These are phyloP conservation scores for Grapholita molesta DNA, from an alignment of 1,140 invertebrate genomes.

Conservation along the genomic window DNA sequence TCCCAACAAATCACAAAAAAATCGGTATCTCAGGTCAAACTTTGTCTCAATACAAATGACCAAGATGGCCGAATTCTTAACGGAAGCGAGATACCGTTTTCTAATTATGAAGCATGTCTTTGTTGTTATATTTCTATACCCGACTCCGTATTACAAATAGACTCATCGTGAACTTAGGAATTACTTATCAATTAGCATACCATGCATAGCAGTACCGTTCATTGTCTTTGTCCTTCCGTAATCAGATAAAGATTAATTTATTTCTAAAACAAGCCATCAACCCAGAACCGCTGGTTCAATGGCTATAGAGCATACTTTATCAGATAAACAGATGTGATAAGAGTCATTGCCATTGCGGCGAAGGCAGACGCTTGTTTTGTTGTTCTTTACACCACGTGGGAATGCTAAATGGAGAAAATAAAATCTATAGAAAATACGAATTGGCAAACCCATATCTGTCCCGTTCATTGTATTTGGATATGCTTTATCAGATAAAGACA, in stretches of 20 bases:
- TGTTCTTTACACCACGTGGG: neutral
- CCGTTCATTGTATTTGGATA: neutral
- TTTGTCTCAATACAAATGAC: neutral
- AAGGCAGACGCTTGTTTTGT: neutral
- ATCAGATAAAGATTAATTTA: neutral
- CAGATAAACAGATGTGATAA: slow-evolving; percentile 3
- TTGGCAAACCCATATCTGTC: neutral
- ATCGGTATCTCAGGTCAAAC: neutral
- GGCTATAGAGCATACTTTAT: neutral
- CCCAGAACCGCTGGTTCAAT: neutral
- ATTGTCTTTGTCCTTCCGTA: neutral
- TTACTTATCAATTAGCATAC: neutral
- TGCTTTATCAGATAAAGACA: neutral
- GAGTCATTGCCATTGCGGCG: neutral
- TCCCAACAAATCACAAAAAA: neutral
- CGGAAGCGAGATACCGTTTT: neutral
- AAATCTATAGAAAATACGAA: neutral
- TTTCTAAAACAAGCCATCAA: no score
- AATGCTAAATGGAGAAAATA: neutral
- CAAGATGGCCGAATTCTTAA: neutral
- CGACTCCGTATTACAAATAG: neutral
- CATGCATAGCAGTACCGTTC: neutral
- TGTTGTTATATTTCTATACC: neutral
- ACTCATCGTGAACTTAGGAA: neutral
- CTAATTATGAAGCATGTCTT: neutral